Conservation (phyloP, 2,797 vertebrate genomes). For the Pseudochirops corinnae region DNA sequence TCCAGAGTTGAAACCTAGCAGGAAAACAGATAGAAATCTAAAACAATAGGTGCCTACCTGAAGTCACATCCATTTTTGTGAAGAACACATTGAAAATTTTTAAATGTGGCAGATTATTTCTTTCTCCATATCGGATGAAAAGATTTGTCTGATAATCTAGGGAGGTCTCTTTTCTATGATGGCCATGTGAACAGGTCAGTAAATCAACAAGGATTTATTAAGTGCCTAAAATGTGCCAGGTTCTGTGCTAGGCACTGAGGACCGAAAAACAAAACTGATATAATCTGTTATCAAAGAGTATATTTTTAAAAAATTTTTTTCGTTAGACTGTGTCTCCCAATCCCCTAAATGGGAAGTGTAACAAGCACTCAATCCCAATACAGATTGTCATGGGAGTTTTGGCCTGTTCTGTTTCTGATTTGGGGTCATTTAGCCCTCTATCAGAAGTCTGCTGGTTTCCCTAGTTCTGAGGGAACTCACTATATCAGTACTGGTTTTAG, state of each 20-base stretch:
- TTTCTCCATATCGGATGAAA: background rate
- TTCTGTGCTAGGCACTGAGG: background rate
- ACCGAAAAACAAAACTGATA: background rate
- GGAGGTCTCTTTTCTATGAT: background rate
- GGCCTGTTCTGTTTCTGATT: background rate
- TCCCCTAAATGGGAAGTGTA: background rate
- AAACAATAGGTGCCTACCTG: background rate
- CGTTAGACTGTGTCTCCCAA: background rate
- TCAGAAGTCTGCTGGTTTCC: background rate
- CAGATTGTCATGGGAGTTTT: background rate
- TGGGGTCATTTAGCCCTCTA: background rate
- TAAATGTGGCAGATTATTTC: background rate
- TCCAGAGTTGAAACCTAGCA: background rate
- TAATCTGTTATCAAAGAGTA: background rate
- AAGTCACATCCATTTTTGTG: background rate
- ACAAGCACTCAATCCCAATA: background rate
- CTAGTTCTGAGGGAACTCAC: background rate
- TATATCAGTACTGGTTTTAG: background rate
- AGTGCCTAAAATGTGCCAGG: background rate
- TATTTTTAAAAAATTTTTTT: background rate
- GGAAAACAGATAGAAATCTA: slow-evolving; percentile 3
- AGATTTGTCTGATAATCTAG: background rate
- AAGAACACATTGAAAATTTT: background rate
- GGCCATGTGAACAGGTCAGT: background rate
- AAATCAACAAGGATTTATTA: background rate